Percentiles rank a stretch among this genome's conserved stretches.
These are phyloP conservation scores for Holothuria leucospilota DNA, from an alignment of 53 echinoderm and acorn worm species.

Conservation along the genomic window DNA sequence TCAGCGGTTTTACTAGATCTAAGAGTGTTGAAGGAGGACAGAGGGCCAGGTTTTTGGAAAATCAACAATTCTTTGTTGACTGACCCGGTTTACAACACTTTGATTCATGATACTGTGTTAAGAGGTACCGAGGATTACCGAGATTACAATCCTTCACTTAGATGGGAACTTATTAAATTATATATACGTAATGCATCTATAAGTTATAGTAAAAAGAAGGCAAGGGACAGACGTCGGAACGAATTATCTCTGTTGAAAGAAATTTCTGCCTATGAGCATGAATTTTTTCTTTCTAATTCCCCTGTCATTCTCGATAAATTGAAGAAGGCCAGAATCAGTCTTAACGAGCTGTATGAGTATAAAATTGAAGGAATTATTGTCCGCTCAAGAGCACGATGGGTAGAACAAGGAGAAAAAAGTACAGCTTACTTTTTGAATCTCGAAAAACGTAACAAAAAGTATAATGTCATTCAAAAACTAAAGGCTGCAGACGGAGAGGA, in stretches of 20 bases:
- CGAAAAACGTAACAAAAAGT: too few species aligned
- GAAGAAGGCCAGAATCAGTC: too few species aligned
- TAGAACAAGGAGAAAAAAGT: too few species aligned
- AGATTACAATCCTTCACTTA: background rate
- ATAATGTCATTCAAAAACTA: background rate
- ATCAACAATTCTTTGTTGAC: too few species aligned
- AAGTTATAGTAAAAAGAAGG: background rate
- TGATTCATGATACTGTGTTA: too few species aligned
- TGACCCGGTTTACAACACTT: too few species aligned
- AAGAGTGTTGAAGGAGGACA: background rate
- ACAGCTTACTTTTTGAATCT: background rate
- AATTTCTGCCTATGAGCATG: too few species aligned
- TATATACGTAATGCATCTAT: background rate
- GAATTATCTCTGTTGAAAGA: background rate
- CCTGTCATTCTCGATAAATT: background rate
- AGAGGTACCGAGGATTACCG: too few species aligned
- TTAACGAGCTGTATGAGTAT: background rate
- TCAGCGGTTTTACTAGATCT: background rate
- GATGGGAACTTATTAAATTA: background rate
- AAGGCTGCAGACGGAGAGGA: too few species aligned
- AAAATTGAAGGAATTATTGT: constrained; percentile 10
- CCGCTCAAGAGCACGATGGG: too few species aligned
- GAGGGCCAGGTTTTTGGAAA: constrained; percentile 36
- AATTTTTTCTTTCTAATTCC: background rate
- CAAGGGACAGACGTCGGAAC: background rate